These are phyloP conservation scores for Apocrypta bakeri DNA, from an alignment of 1,140 invertebrate species.

Conservation along the genomic window DNA sequence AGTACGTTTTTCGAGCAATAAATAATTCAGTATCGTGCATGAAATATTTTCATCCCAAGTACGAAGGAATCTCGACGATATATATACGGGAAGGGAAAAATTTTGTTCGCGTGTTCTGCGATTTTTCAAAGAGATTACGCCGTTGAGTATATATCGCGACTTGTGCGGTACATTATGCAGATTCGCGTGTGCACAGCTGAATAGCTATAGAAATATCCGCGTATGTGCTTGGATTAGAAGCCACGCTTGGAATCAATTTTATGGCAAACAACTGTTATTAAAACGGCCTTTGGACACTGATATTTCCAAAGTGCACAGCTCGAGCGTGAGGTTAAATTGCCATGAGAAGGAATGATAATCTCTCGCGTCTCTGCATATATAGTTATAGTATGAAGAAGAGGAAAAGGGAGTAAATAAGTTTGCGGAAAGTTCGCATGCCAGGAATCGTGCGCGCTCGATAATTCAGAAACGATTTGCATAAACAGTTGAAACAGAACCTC, in stretches of 20 bases:
- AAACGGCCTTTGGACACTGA: slow-evolving; percentile 28
- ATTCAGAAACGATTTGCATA: not conserved
- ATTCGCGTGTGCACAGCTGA: not conserved
- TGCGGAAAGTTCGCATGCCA: not conserved
- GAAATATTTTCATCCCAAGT: too few species aligned
- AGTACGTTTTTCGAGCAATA: too few species aligned
- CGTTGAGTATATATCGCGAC: not conserved
- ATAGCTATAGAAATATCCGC: not conserved
- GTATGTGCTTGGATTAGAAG: slow-evolving; percentile 33
- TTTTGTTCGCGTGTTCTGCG: not conserved
- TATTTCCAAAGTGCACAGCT: slow-evolving; percentile 30
- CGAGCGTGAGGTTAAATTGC: not conserved
- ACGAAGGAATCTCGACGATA: too few species aligned
- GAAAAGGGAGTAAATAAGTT: not conserved
- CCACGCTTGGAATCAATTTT: slow-evolving; percentile 35
- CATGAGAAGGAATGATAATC: not conserved
- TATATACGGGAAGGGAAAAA: not conserved
- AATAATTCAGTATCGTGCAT: too few species aligned
- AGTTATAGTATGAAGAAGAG: too few species aligned
- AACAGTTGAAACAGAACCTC: not conserved
- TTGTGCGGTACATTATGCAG: slow-evolving; percentile 4
- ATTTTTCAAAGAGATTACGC: slow-evolving; percentile 27
- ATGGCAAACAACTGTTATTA: slow-evolving; percentile 28
- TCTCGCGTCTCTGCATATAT: not conserved
- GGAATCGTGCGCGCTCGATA: not conserved